These are phyloP conservation scores for Andricus curvator DNA, from an alignment of 2,888 invertebrate genomes.

Conservation along the genomic window DNA sequence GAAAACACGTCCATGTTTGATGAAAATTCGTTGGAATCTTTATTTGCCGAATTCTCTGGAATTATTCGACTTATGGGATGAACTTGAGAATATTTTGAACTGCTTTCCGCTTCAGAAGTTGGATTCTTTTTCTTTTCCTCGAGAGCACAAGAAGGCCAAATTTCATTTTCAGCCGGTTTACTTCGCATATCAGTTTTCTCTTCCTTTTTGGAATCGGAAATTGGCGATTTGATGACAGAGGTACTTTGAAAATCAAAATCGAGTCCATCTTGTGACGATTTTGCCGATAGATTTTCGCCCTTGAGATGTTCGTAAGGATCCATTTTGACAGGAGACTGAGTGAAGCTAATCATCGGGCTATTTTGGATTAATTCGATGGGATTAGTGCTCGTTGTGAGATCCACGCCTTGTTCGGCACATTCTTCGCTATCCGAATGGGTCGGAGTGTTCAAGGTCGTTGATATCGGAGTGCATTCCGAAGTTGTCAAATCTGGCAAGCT, in stretches of 20 bases:
- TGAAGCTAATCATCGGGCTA: conserved; percentile 74
- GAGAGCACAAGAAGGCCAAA: not conserved
- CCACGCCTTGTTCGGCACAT: conserved; percentile 65
- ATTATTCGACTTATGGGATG: conserved; percentile 37
- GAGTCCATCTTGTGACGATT: conserved; percentile 59
- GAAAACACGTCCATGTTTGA: conserved; percentile 49
- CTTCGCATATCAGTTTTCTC: not conserved
- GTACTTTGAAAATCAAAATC: conserved; percentile 65
- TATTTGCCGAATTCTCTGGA: not conserved
- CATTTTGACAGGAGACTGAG: conserved; percentile 70
- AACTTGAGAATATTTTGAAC: not conserved
- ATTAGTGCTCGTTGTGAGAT: conserved; percentile 66
- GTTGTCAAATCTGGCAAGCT: conserved; percentile 74
- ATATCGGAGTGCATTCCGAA: conserved; percentile 73
- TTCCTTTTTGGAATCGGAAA: conserved; percentile 41
- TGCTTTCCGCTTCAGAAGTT: not conserved
- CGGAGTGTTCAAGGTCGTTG: conserved; percentile 75
- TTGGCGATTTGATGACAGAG: conserved; percentile 26
- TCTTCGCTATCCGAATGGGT: conserved; percentile 76
- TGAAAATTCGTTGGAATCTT: conserved; percentile 8
- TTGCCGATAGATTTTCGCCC: conserved; percentile 50
- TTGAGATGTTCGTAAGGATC: conserved; percentile 66
- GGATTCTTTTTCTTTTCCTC: not conserved
- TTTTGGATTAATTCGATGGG: conserved; percentile 74
- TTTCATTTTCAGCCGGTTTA: not conserved